Conservation (phyloP, 2,888 invertebrate species). For the Drepanosiphum platanoidis region DNA sequence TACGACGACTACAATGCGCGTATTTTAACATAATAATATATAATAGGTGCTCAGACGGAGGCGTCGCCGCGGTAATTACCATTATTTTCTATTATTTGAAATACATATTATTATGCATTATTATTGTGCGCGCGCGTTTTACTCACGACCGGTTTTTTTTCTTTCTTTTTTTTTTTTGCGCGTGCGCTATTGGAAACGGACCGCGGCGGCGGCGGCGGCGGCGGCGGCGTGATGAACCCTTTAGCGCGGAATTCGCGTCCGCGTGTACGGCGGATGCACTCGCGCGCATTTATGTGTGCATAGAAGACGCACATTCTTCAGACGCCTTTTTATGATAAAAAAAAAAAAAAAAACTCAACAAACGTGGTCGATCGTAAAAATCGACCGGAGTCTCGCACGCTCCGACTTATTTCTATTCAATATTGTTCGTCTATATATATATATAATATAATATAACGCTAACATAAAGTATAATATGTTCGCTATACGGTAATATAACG, state of each 20-base stretch:
- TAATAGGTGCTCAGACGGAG: too few relatives aligned
- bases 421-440: neutral
- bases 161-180: too few relatives aligned
- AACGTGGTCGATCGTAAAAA: constrained; percentile 23
- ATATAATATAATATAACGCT: neutral
- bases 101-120: neutral
- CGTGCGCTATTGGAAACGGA: constrained; percentile 19
- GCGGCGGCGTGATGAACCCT: too few relatives aligned
- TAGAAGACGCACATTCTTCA: constrained; percentile 5
- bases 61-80: neutral
- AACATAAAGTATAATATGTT: neutral
- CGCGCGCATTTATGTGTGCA: neutral
- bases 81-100: neutral
- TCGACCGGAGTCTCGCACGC: neutral
- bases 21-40: too few relatives aligned
- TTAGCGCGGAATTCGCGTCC: neutral
- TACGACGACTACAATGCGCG: neutral
- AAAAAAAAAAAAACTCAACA: neutral
- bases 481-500: neutral
- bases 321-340: constrained; percentile 20
- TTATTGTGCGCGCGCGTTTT: constrained; percentile 19
- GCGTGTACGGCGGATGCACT: neutral
- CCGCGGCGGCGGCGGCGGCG: too few relatives aligned
- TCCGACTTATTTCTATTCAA: neutral
- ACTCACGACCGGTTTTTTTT: constrained; percentile 14